phyloP scores from a whole-genome alignment of 2,888 invertebrate species.

The Drosophila hamatofila region DNA sequence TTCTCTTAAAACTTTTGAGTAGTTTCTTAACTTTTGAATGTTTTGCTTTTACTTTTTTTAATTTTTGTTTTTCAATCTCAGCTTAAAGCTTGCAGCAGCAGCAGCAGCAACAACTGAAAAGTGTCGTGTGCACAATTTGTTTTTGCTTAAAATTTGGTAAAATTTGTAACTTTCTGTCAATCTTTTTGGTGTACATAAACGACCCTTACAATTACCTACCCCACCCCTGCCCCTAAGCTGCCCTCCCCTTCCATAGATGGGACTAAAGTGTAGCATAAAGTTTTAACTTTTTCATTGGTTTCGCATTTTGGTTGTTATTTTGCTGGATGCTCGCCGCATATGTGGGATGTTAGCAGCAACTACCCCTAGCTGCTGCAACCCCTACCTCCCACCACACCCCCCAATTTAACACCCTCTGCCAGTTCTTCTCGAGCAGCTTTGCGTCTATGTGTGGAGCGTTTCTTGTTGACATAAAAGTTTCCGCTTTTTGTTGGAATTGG shows the following conservation, averaged over 20 bases:
- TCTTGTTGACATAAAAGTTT: conserved; percentile 76
- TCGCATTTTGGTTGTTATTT: conserved; percentile 54
- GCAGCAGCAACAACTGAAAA: not conserved
- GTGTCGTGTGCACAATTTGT: conserved; percentile 1
- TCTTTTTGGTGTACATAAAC: conserved; percentile 37
- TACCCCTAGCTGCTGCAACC: not conserved
- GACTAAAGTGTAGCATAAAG: conserved; percentile 53
- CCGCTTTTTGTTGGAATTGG: conserved; percentile 30
- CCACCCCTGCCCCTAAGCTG: not conserved
- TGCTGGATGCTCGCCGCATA: conserved; percentile 32
- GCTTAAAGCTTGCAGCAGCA: conserved; percentile 6
- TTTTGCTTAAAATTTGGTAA: conserved; percentile 19
- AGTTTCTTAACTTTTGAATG: conserved; percentile 1
- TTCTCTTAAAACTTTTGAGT: not conserved
- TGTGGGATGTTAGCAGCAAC: conserved; percentile 29
- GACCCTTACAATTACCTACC: conserved; percentile 27
- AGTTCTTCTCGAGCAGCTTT: conserved; percentile 22
- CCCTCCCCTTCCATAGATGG: not conserved
- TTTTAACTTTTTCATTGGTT: conserved; percentile 65
- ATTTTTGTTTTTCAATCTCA: conserved; percentile 1
- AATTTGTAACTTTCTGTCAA: conserved; percentile 48
- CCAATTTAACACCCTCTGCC: conserved; percentile 1
- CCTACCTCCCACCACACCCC: not conserved
- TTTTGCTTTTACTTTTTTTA: not conserved
- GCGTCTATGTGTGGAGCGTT: conserved; percentile 43